Percentiles rank a stretch among this genome's conserved stretches.
Conservation (phyloP, 2,888 invertebrate genomes). For the Andrena haemorrhoa region DNA sequence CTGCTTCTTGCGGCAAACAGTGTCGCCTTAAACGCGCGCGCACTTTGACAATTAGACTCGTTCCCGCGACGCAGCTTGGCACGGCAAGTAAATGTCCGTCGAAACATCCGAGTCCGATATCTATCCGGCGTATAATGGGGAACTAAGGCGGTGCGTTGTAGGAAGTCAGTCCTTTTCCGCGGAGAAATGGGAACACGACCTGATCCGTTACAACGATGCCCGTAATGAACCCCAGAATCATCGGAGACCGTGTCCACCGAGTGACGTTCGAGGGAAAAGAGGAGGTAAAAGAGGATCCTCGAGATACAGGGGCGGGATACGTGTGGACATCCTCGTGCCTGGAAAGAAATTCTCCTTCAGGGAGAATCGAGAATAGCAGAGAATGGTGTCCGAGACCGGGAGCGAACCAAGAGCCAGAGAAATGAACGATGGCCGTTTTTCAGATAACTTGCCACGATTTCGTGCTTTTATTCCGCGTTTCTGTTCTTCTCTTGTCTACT, state of each 20-base stretch:
- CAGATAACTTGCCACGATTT: constrained; percentile 19
- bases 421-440: constrained; percentile 17
- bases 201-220: constrained; percentile 9
- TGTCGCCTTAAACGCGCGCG: neutral
- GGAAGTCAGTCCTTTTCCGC: constrained; percentile 6
- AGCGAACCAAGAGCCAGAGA: neutral
- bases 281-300: constrained; percentile 27
- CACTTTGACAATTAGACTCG: neutral
- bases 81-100: no score
- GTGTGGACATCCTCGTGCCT: constrained; percentile 44
- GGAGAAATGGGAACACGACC: constrained; percentile 26
- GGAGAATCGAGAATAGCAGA: constrained; percentile 11
- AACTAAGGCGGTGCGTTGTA: neutral
- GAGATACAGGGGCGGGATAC: constrained; percentile 36
- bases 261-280: neutral
- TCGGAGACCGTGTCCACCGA: constrained; percentile 5
- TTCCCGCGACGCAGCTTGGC: no score
- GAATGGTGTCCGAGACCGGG: constrained; percentile 8
- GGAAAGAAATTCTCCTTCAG: constrained; percentile 30
- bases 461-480: neutral
- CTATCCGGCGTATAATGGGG: no score
- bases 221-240: constrained; percentile 18
- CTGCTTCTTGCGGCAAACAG: neutral
- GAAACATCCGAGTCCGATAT: no score
- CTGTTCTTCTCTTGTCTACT: neutral